Percentiles rank a stretch among this genome's conserved stretches.
Evolutionary conservation across 2,797 vertebrate genomes (phyloP).

Genomic region (Carapus acus): DNA sequence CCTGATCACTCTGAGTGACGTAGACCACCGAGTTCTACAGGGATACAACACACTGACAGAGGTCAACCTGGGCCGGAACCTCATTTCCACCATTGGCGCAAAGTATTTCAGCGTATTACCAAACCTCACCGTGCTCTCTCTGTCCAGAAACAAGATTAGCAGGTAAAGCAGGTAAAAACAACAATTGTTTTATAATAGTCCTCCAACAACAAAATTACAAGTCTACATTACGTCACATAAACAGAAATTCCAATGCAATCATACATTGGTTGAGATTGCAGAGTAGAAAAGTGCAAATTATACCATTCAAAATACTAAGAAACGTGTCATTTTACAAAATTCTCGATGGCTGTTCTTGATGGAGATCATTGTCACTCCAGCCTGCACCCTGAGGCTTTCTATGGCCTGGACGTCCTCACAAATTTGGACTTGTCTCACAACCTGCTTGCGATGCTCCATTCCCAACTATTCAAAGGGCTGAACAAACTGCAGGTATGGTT

Average conservation of each 20-base stretch:
- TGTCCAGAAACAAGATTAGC: constrained; percentile 74
- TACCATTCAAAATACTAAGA: background rate
- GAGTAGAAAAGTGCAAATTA: no score
- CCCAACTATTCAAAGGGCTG: constrained; percentile 52
- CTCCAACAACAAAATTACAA: no score
- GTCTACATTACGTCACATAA: no score
- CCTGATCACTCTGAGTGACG: constrained; percentile 38
- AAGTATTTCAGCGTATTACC: constrained; percentile 66
- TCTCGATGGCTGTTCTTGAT: no score
- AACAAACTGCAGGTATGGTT: constrained; percentile 56
- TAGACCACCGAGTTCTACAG: constrained; percentile 58
- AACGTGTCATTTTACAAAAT: no score
- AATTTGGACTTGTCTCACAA: constrained; percentile 77
- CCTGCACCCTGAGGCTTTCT: constrained; percentile 71
- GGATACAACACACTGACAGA: constrained; percentile 64
- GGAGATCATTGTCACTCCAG: constrained; percentile 18
- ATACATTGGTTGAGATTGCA: no score
- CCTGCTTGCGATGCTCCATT: constrained; percentile 64
- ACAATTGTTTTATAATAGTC: no score
- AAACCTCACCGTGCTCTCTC: constrained; percentile 69
- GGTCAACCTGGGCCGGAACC: constrained; percentile 74
- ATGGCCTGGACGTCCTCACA: constrained; percentile 63
- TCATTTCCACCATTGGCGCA: constrained; percentile 58
- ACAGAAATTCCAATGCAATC: no score
- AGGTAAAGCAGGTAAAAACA: constrained; percentile 36